Evolutionary conservation across 1,140 invertebrate genomes (phyloP).

Genomic region (Phortica variegata): DNA sequence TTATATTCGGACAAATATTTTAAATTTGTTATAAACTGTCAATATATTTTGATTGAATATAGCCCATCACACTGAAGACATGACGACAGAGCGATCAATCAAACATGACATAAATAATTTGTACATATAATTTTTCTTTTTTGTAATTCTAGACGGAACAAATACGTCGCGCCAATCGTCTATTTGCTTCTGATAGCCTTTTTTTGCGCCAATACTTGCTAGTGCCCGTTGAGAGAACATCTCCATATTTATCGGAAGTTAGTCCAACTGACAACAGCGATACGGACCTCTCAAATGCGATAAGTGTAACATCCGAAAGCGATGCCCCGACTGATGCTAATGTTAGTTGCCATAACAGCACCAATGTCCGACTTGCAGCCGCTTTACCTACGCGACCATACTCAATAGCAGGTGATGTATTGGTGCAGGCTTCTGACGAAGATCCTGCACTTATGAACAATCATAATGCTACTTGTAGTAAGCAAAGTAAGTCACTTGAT

Average conservation of each 20-base stretch:
- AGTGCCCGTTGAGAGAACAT: constrained; percentile 72
- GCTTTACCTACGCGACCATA: constrained; percentile 41
- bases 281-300: too few species aligned
- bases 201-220: constrained; percentile 79
- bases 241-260: constrained; percentile 61
- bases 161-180: constrained; percentile 80
- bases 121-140: too few species aligned
- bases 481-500: constrained; percentile 56
- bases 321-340: constrained; percentile 38
- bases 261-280: constrained; percentile 13
- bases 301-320: constrained; percentile 19
- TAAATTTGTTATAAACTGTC: too few species aligned
- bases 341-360: constrained; percentile 46
- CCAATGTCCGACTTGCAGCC: constrained; percentile 24
- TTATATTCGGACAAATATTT: too few species aligned
- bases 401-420: constrained; percentile 59
- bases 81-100: too few species aligned
- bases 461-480: constrained; percentile 33
- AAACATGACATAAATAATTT: too few species aligned
- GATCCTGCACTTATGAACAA: constrained; percentile 33
- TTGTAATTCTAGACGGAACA: constrained; percentile 76
- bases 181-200: constrained; percentile 87
- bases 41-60: too few species aligned
- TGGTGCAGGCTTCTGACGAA: constrained; percentile 36
- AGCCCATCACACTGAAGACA: too few species aligned